These are phyloP conservation scores for Paramormyrops hopkinsi DNA, from an alignment of 2,797 vertebrate species.

Conservation along the genomic window DNA sequence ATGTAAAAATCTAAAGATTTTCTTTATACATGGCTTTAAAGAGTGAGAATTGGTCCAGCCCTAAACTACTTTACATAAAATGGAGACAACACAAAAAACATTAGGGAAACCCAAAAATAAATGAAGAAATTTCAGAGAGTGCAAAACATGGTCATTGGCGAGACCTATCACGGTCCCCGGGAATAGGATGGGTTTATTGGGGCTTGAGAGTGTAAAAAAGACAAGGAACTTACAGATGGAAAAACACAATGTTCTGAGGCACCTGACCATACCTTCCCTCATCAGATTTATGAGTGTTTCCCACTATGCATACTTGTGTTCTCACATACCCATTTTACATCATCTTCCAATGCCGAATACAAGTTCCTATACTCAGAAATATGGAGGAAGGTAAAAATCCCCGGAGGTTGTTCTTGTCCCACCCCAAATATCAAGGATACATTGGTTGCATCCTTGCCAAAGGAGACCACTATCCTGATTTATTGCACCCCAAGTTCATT, in stretches of 20 bases:
- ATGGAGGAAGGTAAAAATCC: not conserved
- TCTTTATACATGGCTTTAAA: not conserved
- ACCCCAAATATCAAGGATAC: not conserved
- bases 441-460: not conserved
- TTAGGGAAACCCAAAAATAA: not conserved
- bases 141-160: not conserved
- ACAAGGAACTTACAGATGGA: not conserved
- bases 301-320: not conserved
- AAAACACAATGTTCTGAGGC: not conserved
- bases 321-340: not conserved
- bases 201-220: not conserved
- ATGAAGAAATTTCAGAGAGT: not conserved
- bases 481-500: not conserved
- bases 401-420: not conserved
- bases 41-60: not conserved
- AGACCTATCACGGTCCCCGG: not conserved
- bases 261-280: not conserved
- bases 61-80: not conserved
- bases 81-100: not conserved
- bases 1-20: not conserved
- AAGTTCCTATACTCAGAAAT: not conserved
- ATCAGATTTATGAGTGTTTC: not conserved
- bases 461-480: not conserved
- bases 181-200: not conserved
- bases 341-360: not conserved